phyloP scores from a whole-genome alignment of 2,113 vertebrate genomes.

The Osmerus eperlanus region DNA sequence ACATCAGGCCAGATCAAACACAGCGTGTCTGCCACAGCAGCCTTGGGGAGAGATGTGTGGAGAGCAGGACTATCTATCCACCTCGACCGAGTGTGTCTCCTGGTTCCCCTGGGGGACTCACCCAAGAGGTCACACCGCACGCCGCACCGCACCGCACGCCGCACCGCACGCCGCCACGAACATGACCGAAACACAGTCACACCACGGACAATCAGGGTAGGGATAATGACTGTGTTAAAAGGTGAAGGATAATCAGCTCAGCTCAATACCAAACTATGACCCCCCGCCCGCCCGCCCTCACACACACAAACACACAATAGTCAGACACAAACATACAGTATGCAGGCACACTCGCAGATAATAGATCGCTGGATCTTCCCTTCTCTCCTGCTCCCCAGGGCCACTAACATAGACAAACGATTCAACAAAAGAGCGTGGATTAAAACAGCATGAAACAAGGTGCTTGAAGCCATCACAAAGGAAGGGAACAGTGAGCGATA shows the following conservation, averaged over 20 bases:
- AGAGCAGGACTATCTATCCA: no score
- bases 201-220: neutral
- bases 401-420: slow-evolving; percentile 40
- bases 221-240: neutral
- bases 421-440: slow-evolving; percentile 62
- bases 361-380: slow-evolving; percentile 11
- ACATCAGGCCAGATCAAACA: no score
- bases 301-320: slow-evolving; percentile 2
- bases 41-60: no score
- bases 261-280: neutral
- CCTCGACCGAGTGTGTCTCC: no score
- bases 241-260: neutral
- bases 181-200: neutral
- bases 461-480: slow-evolving; percentile 54
- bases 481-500: slow-evolving; percentile 60
- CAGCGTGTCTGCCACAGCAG: no score
- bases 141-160: no score
- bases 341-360: slow-evolving; percentile 3
- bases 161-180: neutral
- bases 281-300: neutral
- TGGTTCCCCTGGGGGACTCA: no score
- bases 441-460: slow-evolving; percentile 55
- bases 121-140: neutral
- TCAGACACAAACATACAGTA: slow-evolving; percentile 5
- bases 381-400: slow-evolving; percentile 47